Evolutionary conservation across 2,888 invertebrate genomes (phyloP).

Genomic region (Spatulosminthurus flaviceps): DNA sequence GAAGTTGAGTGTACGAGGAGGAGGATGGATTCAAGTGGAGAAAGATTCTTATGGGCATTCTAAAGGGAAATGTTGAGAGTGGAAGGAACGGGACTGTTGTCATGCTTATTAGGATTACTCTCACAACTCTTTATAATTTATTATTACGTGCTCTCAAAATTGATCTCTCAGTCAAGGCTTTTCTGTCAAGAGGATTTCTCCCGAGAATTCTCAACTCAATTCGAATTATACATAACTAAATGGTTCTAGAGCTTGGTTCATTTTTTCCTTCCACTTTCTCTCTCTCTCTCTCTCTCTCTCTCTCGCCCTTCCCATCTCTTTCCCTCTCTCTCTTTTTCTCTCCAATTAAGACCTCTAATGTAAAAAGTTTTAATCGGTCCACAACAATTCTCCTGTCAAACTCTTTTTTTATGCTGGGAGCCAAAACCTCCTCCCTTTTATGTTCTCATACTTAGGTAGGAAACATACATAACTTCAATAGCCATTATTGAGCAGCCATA

Average conservation of each 20-base stretch:
- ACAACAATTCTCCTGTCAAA: conserved; percentile 19
- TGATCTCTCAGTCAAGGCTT: neutral
- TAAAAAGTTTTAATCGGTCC: conserved; percentile 32
- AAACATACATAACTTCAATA: too few relatives aligned
- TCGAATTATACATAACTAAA: neutral
- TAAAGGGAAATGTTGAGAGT: too few relatives aligned
- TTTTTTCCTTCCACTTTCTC: neutral
- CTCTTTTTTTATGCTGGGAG: neutral
- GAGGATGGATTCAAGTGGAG: too few relatives aligned
- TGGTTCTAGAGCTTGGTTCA: neutral
- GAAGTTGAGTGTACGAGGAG: too few relatives aligned
- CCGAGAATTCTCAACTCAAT: neutral
- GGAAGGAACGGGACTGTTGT: neutral
- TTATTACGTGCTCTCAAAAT: conserved; percentile 19
- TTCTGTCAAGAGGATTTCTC: conserved; percentile 13
- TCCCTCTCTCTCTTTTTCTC: neutral
- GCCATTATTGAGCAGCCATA: too few relatives aligned
- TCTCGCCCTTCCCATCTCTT: neutral
- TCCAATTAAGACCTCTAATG: conserved; percentile 34
- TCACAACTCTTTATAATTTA: conserved; percentile 23
- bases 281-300: conserved; percentile 20
- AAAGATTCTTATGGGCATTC: neutral
- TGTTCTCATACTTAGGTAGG: too few relatives aligned
- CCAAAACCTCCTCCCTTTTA: too few relatives aligned
- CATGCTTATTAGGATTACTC: conserved; percentile 20